Base-by-base conservation (phyloP, 2,113 vertebrate genomes). In the Hipposideros armiger region DNA sequence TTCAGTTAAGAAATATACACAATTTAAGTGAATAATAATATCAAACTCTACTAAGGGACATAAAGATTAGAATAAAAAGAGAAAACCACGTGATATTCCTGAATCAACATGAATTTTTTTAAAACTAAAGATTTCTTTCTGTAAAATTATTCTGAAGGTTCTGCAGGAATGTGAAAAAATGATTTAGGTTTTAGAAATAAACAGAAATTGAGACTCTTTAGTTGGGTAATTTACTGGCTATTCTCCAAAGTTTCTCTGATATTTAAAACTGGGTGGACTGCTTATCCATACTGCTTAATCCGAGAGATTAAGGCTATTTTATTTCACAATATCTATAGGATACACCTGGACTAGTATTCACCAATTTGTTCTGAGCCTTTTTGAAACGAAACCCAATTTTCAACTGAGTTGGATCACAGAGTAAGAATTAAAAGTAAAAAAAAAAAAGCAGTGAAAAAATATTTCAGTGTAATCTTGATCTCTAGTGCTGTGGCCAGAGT, bases 301-400 rank as follows among this genome's bases (percentile, higher is more conserved):
- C 90, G 32, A 60, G 62, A 91, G 30, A 91, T 70, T 78, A 85
- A 85, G 32, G 64, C 56, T 62, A 50, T 24, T 89, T 91, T 76
- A 89, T 90, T 50, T 32, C 30, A 52, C 62, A 69, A 1, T 62
- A 90, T 67, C 26, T 74, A 92, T 95, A 67, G 60, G 64, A 81
- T 90, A 67, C n/a, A 67, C 95, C 47, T 87, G 58, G 82, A 94
- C 62, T 74, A 64, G 28, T 58, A 87, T 83, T 95, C 80, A 87
- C 76, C 80, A 90, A 32, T 87, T 87, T 69, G 14, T 94, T 95
- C 80, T 91, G 66, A 87, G 36, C 32, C 36, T 83, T 95, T 95
- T 95, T 67, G 80, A 81, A 83, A 50, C 54, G 22, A 76, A 94
- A 94, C 28, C 16, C 50, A 94, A 84, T 94, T 94, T 94, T 93